phyloP scores from a whole-genome alignment of 2,888 invertebrate genomes.

The Chaitophorus viminalis region DNA sequence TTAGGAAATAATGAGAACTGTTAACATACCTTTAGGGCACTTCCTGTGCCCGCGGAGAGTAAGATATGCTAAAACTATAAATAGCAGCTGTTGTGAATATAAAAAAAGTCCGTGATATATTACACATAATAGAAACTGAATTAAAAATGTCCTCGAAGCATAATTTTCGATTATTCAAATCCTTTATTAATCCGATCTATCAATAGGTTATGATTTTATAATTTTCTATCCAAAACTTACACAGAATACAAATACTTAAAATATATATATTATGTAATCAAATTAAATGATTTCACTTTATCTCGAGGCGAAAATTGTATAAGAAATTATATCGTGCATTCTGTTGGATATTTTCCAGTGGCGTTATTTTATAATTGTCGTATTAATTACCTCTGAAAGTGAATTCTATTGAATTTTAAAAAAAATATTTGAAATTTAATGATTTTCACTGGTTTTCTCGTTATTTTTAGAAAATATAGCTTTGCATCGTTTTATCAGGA shows the following conservation, averaged over 20 bases:
- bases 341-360: not conserved
- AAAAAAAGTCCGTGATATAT: conserved; percentile 16
- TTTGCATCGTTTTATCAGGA: too few species aligned
- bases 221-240: not conserved
- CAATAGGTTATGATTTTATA: too few species aligned
- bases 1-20: conserved; percentile 55
- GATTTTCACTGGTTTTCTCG: not conserved
- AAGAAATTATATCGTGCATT: not conserved
- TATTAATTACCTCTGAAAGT: not conserved
- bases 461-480: too few species aligned
- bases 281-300: conserved; percentile 38
- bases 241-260: not conserved
- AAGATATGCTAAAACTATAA: conserved; percentile 19
- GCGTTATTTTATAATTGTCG: not conserved
- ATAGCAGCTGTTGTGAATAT: conserved; percentile 11
- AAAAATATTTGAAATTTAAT: not conserved
- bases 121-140: not conserved
- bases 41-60: conserved; percentile 40
- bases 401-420: not conserved
- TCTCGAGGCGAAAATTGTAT: not conserved
- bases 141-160: conserved; percentile 9
- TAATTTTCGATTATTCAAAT: conserved; percentile 24
- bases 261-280: not conserved
- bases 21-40: conserved; percentile 33
- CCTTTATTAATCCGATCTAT: not conserved